Conservation (phyloP, 2,113 vertebrate genomes). For the human region GRCh38 chr19:39473501-39474000, state of each 20-base stretch:
- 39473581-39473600: neutral
- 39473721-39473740: neutral
- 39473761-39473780: neutral
- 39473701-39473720: neutral
- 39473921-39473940: neutral
- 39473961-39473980: constrained; percentile 96
- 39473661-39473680: neutral
- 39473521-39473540: constrained; percentile 79
- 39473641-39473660: neutral
- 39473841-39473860: neutral
- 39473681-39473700: neutral
- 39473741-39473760: neutral
- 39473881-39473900: neutral
- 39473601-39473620: neutral
- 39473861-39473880: neutral
- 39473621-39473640: neutral
- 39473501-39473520: constrained; percentile 95
- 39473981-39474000: constrained; percentile 94
- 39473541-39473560: neutral
- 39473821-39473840: neutral
- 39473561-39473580: neutral
- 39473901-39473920: neutral
- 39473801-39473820: neutral
- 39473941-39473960: neutral
- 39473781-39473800: neutral